These are phyloP conservation scores for Monopis laevigella DNA, from an alignment of 2,888 invertebrate genomes.

Conservation along the genomic window DNA sequence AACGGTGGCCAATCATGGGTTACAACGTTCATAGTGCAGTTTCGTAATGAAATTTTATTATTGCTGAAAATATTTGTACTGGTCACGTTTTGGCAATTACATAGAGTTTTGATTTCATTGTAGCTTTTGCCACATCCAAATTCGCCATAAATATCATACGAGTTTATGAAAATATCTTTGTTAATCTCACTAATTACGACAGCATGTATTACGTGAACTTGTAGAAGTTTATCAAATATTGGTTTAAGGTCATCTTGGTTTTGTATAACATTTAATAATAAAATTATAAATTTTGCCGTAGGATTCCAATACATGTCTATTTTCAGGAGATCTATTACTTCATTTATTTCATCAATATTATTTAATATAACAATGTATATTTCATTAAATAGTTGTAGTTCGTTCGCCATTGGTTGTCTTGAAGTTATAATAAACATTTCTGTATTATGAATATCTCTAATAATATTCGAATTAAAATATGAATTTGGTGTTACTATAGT, in stretches of 20 bases:
- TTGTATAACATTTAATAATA: not conserved
- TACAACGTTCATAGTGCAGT: conserved; percentile 15
- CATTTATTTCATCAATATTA: not conserved
- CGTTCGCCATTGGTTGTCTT: conserved; percentile 1
- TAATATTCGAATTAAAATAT: not conserved
- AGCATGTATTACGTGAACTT: conserved; percentile 13
- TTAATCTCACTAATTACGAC: conserved; percentile 12
- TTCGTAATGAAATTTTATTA: conserved; percentile 9
- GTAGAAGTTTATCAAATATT: conserved; percentile 13
- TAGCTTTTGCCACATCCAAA: conserved; percentile 15
- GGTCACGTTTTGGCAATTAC: conserved; percentile 10
- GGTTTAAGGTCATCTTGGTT: not conserved
- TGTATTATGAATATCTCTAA: not conserved
- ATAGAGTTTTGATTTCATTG: conserved; percentile 13
- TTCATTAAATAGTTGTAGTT: not conserved
- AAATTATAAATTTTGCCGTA: conserved; percentile 13
- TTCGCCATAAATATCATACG: conserved; percentile 15
- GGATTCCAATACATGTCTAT: conserved; percentile 15
- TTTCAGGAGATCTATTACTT: conserved; percentile 10
- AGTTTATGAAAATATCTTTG: conserved; percentile 11
- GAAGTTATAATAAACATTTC: not conserved
- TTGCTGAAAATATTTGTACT: not conserved
- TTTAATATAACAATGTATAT: conserved; percentile 9
- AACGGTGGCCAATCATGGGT: conserved; percentile 15
- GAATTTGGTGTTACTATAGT: not conserved